A percentile compares a stretch with the other conserved stretches of the same genome.
Evolutionary conservation across 2,888 invertebrate species (phyloP).

Genomic region (Lasioglossum malachurum): DNA sequence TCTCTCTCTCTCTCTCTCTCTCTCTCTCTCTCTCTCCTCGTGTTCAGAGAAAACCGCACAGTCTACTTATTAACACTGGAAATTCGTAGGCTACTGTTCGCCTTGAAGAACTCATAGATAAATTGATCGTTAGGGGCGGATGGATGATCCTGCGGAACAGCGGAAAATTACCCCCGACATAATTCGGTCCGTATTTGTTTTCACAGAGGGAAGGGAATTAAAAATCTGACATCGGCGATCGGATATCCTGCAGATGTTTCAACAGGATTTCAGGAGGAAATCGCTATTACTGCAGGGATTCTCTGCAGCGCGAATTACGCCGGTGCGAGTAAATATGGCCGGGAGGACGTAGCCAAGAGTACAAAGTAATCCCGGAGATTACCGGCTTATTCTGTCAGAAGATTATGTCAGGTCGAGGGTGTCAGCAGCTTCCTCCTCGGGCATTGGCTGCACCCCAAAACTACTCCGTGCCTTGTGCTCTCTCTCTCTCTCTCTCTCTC

Average conservation of each 20-base stretch:
- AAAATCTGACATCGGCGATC: constrained; percentile 60
- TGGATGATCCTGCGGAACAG: not conserved
- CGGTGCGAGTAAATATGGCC: constrained; percentile 77
- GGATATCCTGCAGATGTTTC: constrained; percentile 69
- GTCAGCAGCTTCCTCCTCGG: constrained; percentile 80
- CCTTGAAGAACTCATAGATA: not conserved
- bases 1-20: no score
- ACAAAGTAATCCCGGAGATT: constrained; percentile 83
- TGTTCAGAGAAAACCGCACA: no score
- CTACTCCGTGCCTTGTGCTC: constrained; percentile 49
- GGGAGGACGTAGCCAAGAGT: constrained; percentile 74
- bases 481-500: no score
- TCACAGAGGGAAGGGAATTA: constrained; percentile 40
- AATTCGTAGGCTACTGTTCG: not conserved
- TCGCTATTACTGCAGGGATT: constrained; percentile 71
- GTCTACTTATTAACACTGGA: no score
- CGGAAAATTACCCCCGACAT: not conserved
- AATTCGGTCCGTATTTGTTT: constrained; percentile 2
- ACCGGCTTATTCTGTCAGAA: constrained; percentile 84
- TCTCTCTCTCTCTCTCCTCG: no score
- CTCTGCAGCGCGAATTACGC: constrained; percentile 73
- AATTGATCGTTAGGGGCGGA: not conserved
- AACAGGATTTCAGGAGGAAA: constrained; percentile 68
- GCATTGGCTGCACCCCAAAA: constrained; percentile 69
- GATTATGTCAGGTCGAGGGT: constrained; percentile 84